Percentiles rank a stretch among this genome's conserved stretches.
phyloP scores from a whole-genome alignment of 2,113 vertebrate species.

The Thunnus maccoyii region DNA sequence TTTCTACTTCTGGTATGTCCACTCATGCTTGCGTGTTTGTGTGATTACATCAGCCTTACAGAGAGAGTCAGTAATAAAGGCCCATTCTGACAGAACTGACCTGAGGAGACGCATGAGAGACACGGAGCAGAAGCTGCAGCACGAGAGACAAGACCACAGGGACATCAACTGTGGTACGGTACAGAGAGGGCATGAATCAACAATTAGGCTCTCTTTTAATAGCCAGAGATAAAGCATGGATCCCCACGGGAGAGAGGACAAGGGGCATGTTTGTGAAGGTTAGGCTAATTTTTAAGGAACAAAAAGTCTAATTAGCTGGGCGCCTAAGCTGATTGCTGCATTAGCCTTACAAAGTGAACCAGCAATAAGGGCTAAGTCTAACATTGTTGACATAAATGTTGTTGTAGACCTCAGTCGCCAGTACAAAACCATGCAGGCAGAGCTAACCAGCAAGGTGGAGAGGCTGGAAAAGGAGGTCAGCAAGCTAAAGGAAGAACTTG shows the following conservation, averaged over 20 bases:
- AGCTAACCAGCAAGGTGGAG: slow-evolving; percentile 70
- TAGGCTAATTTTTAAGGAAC: slow-evolving; percentile 52
- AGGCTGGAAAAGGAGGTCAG: slow-evolving; percentile 77
- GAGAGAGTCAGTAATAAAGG: slow-evolving; percentile 65
- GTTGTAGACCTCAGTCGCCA: slow-evolving; percentile 82
- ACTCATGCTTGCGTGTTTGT: slow-evolving; percentile 23
- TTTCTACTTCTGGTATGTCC: background rate
- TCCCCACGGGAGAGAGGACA: slow-evolving; percentile 39
- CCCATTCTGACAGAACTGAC: slow-evolving; percentile 70
- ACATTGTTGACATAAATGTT: slow-evolving; percentile 24
- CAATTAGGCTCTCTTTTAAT: slow-evolving; percentile 56
- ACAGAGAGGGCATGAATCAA: slow-evolving; percentile 34
- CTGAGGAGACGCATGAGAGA: slow-evolving; percentile 74
- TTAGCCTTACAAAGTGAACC: slow-evolving; percentile 34
- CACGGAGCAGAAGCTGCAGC: slow-evolving; percentile 78
- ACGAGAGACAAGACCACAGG: slow-evolving; percentile 74
- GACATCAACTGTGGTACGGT: slow-evolving; percentile 82
- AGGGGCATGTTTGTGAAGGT: slow-evolving; percentile 52
- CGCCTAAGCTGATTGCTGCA: slow-evolving; percentile 55
- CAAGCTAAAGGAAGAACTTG: slow-evolving; percentile 74
- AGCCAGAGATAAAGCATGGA: slow-evolving; percentile 45
- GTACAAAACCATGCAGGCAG: slow-evolving; percentile 74
- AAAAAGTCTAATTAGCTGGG: slow-evolving; percentile 63
- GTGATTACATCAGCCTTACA: slow-evolving; percentile 70
- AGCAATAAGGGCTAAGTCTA: slow-evolving; percentile 25